Base-by-base conservation (phyloP, 2,888 invertebrate genomes). In the Rhynchonema sp. region DNA sequence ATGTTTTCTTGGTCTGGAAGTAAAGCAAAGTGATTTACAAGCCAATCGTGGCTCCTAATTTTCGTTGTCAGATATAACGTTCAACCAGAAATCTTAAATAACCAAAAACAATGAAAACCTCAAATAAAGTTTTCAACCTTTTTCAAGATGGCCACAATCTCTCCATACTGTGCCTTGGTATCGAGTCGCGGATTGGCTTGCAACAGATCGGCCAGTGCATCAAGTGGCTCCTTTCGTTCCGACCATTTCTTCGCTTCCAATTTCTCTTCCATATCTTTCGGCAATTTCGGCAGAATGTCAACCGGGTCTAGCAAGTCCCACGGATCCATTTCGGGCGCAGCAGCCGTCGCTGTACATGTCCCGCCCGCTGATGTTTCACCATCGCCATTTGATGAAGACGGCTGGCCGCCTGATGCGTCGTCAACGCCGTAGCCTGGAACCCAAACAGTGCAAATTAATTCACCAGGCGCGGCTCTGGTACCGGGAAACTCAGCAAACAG, bases 201-300 rank as follows among this genome's bases (percentile, higher is more conserved):
- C 17, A 87, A 72, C 55, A 64, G 58, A 27, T 63, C 62, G 2
- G 59, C 52, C 1, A 67, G 30, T 20, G 29, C 71, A 88, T 88
- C 96, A 92, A 98, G 71, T 90, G 94, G 74, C 89, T 92, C 92
- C 72, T 90, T 91, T 46, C 98, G 79, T 61, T 94, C 88, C 71
- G 89, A 87, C 98, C 98, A 98, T 71, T 96, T 96, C 74, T 92
- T 94, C 0, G 87, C 87, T 69, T 96, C 90, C 2, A 87, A 74
- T 73, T 91, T 87, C 2, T 92, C 91, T 72, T 84, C 90, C 74
- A 94, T 96, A 74, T 94, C 90, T 76, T 89, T 88, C 0, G 94
- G 91, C 46, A 98, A 76, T 72, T 89, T 87, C 0, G 87, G 84
- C 0, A 96, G 74, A 65, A 98, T 87, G 71, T 98, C 91, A 56